phyloP scores from a whole-genome alignment of 2,888 invertebrate species.

The Melieria omissa region DNA sequence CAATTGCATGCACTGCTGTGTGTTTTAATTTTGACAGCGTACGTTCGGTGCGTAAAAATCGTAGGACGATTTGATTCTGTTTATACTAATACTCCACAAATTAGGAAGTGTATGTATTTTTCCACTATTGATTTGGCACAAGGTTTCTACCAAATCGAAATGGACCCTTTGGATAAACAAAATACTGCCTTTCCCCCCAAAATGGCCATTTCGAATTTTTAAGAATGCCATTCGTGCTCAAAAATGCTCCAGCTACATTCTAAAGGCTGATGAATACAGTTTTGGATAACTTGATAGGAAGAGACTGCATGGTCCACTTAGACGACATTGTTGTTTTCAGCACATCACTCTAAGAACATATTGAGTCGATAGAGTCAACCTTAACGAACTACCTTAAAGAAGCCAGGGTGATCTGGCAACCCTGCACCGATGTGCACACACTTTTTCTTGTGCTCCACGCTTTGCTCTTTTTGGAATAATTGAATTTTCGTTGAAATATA shows the following conservation, averaged over 20 bases:
- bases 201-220: slow-evolving; percentile 43
- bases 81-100: slow-evolving; percentile 13
- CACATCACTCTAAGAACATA: slow-evolving; percentile 51
- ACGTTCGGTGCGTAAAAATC: too few species aligned
- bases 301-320: slow-evolving; percentile 52
- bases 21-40: too few species aligned
- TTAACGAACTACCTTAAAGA: too few species aligned
- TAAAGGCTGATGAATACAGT: slow-evolving; percentile 48
- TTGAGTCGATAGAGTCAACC: slow-evolving; percentile 44
- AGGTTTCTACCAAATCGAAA: slow-evolving; percentile 48
- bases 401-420: too few species aligned
- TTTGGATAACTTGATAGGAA: slow-evolving; percentile 45
- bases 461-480: too few species aligned
- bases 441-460: too few species aligned
- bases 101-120: slow-evolving; percentile 32
- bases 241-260: slow-evolving; percentile 41
- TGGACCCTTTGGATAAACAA: slow-evolving; percentile 42
- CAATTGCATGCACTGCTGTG: too few species aligned
- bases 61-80: too few species aligned
- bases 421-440: too few species aligned
- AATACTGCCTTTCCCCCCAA: slow-evolving; percentile 46
- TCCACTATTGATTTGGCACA: slow-evolving; percentile 37
- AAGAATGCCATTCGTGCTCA: slow-evolving; percentile 44
- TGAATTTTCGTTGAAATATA: too few species aligned
- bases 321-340: slow-evolving; percentile 55